Base-by-base conservation (phyloP, 2,797 vertebrate genomes). In the Myotis planiceps region DNA sequence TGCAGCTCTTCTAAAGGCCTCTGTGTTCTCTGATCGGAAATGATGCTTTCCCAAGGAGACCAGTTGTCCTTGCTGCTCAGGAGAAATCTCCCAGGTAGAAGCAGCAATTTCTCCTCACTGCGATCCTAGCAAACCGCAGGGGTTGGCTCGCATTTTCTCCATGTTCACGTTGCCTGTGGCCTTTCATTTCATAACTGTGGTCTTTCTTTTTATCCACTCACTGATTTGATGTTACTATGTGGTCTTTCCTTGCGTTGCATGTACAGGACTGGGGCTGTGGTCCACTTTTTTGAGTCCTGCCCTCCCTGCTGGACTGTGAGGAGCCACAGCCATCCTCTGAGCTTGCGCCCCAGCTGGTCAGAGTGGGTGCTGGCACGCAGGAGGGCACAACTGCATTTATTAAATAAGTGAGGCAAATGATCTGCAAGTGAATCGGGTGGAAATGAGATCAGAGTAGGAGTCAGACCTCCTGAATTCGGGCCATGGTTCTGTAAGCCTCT, bases 81-180 rank as follows among this genome's bases (percentile, higher is more conserved):
- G 42, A 78, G 75, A 85, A 12, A 3, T 34, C 32, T 58, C 75
- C 66, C n/a, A 0, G 2, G 21, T 1, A 9, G 8, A 78, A 88
- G n/a, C 13, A 75, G 51, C 9, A 25, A 18, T 32, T 81, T 65
- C 27, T 37, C 25, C 2, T 21, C 9, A 15, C 8, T 29, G 63
- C 23, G 13, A 0, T 34, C 6, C 18, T 37, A 32, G 29, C 10
- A 53, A 47, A 13, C 0, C 1, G 0, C 9, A 8, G 39, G 39
- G 7, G 10, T 7, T 71, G 29, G 2, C 25, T 60, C 65, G 76
- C n/a, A 15, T n/a, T 45, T 27, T 82, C 60, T 19, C 13, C 34
- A 39, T 12, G 25, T 39, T 21, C 9, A 23, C 6, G 4, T 58
- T 69, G 45, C 23, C 39, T 21, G 6, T 51, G 58, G 37, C 27